A percentile compares a stretch with the other conserved stretches of the same genome.
Evolutionary conservation across 2,113 vertebrate species (phyloP).

Genomic region (Antennarius striatus): DNA sequence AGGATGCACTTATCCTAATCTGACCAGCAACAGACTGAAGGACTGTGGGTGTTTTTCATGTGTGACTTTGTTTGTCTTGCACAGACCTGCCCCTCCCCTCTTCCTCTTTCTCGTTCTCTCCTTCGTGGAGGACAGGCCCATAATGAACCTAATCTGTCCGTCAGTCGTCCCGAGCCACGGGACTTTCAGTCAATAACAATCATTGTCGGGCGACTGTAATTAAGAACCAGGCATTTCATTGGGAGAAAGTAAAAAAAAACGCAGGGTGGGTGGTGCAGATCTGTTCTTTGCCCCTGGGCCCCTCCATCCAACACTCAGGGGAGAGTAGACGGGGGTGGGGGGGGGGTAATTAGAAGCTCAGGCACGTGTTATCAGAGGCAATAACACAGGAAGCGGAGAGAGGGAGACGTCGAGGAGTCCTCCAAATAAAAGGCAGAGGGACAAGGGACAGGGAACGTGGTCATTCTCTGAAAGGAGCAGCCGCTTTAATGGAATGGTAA

Average conservation of each 20-base stretch:
- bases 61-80: constrained; percentile 61
- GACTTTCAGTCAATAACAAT: constrained; percentile 86
- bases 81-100: constrained; percentile 27
- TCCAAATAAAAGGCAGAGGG: constrained; percentile 72
- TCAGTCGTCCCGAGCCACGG: constrained; percentile 79
- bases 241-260: constrained; percentile 71
- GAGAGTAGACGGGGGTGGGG: constrained; percentile 38
- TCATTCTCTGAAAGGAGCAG: constrained; percentile 70
- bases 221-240: constrained; percentile 82
- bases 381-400: constrained; percentile 52
- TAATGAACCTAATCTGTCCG: constrained; percentile 83
- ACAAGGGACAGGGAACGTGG: constrained; percentile 63
- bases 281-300: constrained; percentile 51
- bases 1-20: background rate
- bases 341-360: constrained; percentile 80
- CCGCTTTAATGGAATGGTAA: constrained; percentile 82
- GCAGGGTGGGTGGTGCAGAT: constrained; percentile 56
- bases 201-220: constrained; percentile 85
- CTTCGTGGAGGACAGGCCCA: constrained; percentile 71
- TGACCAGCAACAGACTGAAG: constrained; percentile 13
- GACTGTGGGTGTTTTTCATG: constrained; percentile 33
- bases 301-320: constrained; percentile 32
- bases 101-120: constrained; percentile 41
- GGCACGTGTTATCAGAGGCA: constrained; percentile 75
- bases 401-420: constrained; percentile 57